Base-by-base conservation (phyloP, 2,888 invertebrate genomes). In the Furcula furcula region DNA sequence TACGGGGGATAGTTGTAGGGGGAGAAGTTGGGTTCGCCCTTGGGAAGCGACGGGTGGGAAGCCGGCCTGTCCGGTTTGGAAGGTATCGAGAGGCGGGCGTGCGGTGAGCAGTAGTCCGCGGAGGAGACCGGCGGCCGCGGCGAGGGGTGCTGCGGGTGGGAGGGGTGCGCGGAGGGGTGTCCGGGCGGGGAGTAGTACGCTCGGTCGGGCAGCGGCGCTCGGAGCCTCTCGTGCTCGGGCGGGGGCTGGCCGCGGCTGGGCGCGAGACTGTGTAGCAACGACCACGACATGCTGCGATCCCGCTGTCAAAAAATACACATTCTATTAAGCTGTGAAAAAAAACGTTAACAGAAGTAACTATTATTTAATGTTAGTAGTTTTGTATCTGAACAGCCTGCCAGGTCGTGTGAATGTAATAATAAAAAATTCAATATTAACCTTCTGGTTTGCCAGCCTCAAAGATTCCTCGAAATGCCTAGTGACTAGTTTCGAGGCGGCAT, bases 381-480 rank as follows among this genome's bases (percentile, higher is more conserved):
- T n/a, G n/a, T n/a, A n/a, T n/a, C n/a, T n/a, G n/a, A n/a, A n/a
- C n/a, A n/a, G n/a, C n/a, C n/a, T n/a, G n/a, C n/a, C n/a, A n/a
- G n/a, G n/a, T n/a, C n/a, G n/a, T n/a, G n/a, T n/a, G n/a, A n/a
- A n/a, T n/a, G n/a, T n/a, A n/a, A n/a, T n/a, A n/a, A n/a, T n/a
- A n/a, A n/a, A n/a, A n/a, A n/a, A n/a, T n/a, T n/a, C n/a, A n/a
- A 23, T 40, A 66, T 38, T 40, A 57, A 94, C 94, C 92, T 94
- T 94, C 85, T 94, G 93, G 69, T 93, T 92, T 26, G 93, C 94
- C 46, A 93, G 89, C 72, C 94, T 91, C 43, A 97, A 90, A 48
- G 96, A 96, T 88, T 96, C 96, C 70, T 95, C 95, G 81, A 97
- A 97, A 86, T 97, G 97, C 81, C 96, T 94, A 63, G 95, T 93